Percentiles rank a stretch among this genome's conserved stretches.
Conservation (phyloP, 2,113 vertebrate genomes). For the Kryptolebias marmoratus region DNA sequence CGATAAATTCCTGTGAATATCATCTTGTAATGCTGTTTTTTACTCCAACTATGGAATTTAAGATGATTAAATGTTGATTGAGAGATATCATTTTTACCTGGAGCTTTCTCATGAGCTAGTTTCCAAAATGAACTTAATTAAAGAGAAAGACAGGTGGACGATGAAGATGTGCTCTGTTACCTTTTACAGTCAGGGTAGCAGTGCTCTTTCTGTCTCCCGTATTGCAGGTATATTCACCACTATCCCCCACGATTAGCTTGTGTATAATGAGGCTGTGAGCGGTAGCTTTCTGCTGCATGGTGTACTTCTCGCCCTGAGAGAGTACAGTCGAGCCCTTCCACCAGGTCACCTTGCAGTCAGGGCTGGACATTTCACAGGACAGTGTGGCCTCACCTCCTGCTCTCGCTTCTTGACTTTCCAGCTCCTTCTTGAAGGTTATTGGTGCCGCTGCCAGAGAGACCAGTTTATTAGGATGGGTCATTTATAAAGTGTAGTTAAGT, state of each 20-base stretch:
- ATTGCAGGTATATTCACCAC: slow-evolving; percentile 83
- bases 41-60: not conserved
- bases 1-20: not conserved
- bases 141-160: slow-evolving; percentile 17
- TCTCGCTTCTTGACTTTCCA: slow-evolving; percentile 74
- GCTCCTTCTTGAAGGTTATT: slow-evolving; percentile 78
- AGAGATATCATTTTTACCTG: not conserved
- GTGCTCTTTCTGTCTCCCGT: slow-evolving; percentile 78
- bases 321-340: slow-evolving; percentile 77
- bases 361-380: slow-evolving; percentile 79
- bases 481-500: not conserved
- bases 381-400: slow-evolving; percentile 74
- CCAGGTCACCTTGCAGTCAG: slow-evolving; percentile 77
- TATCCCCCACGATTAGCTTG: slow-evolving; percentile 75
- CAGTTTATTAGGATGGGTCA: slow-evolving; percentile 19
- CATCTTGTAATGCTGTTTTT: not conserved
- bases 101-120: slow-evolving; percentile 19
- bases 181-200: slow-evolving; percentile 83
- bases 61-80: slow-evolving; percentile 3
- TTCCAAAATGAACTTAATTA: slow-evolving; percentile 23
- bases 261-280: slow-evolving; percentile 76
- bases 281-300: slow-evolving; percentile 73
- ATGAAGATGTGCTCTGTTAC: slow-evolving; percentile 63
- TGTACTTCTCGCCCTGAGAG: slow-evolving; percentile 78
- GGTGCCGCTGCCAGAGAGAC: slow-evolving; percentile 74